Percentiles rank a stretch among this genome's conserved stretches.
These are phyloP conservation scores for Coracopsis vasa DNA, from an alignment of 2,113 vertebrate species.

Conservation along the genomic window DNA sequence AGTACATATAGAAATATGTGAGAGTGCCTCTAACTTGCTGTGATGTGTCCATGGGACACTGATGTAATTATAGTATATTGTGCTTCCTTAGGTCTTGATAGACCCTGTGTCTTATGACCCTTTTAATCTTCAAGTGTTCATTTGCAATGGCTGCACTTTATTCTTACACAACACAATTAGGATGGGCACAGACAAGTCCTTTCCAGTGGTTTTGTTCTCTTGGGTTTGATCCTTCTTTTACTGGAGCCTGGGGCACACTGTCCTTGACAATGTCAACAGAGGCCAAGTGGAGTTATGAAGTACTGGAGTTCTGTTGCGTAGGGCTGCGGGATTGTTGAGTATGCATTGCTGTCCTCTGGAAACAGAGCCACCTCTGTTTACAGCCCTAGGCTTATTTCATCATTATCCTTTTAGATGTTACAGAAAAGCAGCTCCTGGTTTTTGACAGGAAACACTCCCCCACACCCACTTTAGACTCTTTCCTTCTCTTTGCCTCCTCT, in stretches of 20 bases:
- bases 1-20: neutral
- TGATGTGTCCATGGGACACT: neutral
- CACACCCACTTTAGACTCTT: neutral
- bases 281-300: neutral
- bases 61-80: neutral
- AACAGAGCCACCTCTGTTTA: constrained; percentile 3
- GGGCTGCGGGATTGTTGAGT: neutral
- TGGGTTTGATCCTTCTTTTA: neutral
- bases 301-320: neutral
- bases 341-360: neutral
- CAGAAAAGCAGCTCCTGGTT: neutral
- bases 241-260: neutral
- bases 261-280: neutral
- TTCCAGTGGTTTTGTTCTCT: neutral
- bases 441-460: constrained; percentile 21
- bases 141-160: neutral
- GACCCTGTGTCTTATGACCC: neutral
- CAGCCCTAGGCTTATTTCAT: neutral
- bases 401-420: neutral
- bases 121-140: neutral
- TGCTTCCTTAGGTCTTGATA: neutral
- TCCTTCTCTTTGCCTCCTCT: neutral
- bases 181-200: neutral
- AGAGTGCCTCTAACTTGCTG: neutral
- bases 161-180: neutral